Conservation (phyloP, 2,113 vertebrate genomes). For the Bettongia penicillata region DNA sequence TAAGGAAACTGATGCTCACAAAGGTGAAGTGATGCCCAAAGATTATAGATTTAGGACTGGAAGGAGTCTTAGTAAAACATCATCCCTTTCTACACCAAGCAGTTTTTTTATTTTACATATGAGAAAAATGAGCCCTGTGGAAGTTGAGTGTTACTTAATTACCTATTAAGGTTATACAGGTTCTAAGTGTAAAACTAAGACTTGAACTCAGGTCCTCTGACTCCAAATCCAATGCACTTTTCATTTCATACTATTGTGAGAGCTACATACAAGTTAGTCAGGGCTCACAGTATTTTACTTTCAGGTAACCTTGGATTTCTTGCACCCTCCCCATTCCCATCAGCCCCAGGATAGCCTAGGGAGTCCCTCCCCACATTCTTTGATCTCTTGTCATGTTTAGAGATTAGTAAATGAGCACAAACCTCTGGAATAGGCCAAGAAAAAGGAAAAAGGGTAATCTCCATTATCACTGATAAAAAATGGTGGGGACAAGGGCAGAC, state of each 20-base stretch:
- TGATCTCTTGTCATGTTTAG: neutral
- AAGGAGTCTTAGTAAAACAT: neutral
- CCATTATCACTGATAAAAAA: neutral
- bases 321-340: neutral
- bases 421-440: neutral
- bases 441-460: neutral
- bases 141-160: neutral
- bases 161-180: neutral
- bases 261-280: neutral
- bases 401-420: neutral
- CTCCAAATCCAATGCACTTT: neutral
- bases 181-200: neutral
- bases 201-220: neutral
- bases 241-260: neutral
- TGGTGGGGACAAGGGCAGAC: neutral
- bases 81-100: neutral
- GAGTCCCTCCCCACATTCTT: neutral
- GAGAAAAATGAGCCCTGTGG: neutral
- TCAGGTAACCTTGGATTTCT: neutral
- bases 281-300: neutral
- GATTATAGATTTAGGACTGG: neutral
- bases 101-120: neutral
- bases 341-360: neutral
- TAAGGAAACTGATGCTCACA: neutral
- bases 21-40: neutral